These are phyloP conservation scores for Daktulosphaira vitifoliae DNA, from an alignment of 1,140 invertebrate genomes.

Conservation along the genomic window DNA sequence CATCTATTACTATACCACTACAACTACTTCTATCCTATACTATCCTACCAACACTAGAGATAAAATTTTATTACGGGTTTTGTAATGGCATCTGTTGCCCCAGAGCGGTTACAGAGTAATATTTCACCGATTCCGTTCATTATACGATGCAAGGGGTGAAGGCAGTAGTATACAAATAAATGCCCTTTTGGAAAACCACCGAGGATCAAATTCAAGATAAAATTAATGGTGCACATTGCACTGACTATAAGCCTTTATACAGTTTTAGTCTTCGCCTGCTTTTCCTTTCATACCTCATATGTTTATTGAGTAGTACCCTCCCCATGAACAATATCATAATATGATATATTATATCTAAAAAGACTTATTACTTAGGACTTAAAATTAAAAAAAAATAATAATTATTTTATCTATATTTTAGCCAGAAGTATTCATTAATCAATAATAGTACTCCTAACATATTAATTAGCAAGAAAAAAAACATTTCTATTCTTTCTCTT, in stretches of 20 bases:
- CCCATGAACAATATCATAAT: no score
- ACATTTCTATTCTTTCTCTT: no score
- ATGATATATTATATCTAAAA: no score
- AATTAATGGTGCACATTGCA: constrained; percentile 21
- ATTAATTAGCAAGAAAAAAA: no score
- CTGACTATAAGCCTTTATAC: constrained; percentile 5
- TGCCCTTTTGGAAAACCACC: constrained; percentile 32
- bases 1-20: not conserved
- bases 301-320: no score
- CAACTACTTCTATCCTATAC: no score
- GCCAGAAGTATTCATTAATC: no score
- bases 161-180: constrained; percentile 14
- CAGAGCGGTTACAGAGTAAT: constrained; percentile 17
- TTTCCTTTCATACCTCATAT: not conserved
- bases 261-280: not conserved
- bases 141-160: constrained; percentile 2
- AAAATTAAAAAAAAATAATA: no score
- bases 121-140: constrained; percentile 26
- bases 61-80: constrained; percentile 29
- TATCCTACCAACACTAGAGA: not conserved
- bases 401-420: no score
- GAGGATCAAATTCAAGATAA: constrained; percentile 32
- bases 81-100: constrained; percentile 31
- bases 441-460: no score
- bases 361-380: no score